phyloP scores from a whole-genome alignment of 1,140 invertebrate species.

The Manduca sexta region DNA sequence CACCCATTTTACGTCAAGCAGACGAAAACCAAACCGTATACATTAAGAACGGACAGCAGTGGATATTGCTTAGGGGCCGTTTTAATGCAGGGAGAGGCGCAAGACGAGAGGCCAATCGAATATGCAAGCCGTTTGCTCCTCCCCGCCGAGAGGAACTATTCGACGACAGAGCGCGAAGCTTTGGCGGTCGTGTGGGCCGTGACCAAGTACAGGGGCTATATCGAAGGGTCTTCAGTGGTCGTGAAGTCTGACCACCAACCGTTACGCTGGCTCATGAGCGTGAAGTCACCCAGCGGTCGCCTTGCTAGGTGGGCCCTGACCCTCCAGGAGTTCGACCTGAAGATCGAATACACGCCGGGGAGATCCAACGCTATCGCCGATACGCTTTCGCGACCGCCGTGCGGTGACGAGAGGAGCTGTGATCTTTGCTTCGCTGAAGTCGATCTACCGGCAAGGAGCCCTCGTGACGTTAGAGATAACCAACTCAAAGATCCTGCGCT shows the following conservation, averaged over 20 bases:
- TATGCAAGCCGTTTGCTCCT: constrained; percentile 1
- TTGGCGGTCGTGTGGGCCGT: constrained; percentile 1
- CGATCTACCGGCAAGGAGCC: constrained; percentile 2
- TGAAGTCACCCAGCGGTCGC: no score
- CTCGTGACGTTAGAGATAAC: constrained; percentile 3
- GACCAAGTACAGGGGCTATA: neutral
- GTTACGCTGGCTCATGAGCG: no score
- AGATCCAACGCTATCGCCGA: no score
- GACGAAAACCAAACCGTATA: neutral
- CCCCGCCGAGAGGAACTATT: neutral
- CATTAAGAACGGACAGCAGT: constrained; percentile 2
- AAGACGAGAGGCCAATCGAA: constrained; percentile 1
- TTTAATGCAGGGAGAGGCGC: constrained; percentile 6
- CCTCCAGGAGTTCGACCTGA: neutral
- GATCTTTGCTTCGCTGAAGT: constrained; percentile 3
- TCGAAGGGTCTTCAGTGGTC: no score
- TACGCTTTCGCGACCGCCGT: neutral
- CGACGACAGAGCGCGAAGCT: constrained; percentile 1
- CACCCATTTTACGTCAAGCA: constrained; percentile 1
- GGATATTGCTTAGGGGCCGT: constrained; percentile 5
- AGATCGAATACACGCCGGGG: neutral
- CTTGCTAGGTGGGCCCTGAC: neutral
- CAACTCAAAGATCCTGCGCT: constrained; percentile 8
- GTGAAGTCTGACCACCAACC: no score
- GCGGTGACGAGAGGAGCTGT: neutral